Conservation (phyloP, 1,140 invertebrate genomes). For the Arion vulgaris region DNA sequence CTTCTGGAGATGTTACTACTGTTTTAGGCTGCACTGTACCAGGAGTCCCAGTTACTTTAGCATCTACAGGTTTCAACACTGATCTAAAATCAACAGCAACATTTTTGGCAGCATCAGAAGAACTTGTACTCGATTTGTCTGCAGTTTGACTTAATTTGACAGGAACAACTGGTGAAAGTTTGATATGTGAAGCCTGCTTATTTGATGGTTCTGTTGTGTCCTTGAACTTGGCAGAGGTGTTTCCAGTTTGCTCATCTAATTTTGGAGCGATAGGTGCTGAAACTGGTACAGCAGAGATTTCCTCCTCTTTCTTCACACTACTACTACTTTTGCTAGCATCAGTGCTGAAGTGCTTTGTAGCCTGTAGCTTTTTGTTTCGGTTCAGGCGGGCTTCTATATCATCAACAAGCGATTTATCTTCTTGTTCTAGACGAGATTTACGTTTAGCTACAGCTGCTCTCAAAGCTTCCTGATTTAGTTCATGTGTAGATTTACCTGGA, state of each 20-base stretch:
- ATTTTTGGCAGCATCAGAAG: not conserved
- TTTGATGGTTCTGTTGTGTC: conserved; percentile 4
- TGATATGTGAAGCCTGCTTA: not conserved
- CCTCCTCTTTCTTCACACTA: conserved; percentile 34
- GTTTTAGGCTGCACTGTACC: not conserved
- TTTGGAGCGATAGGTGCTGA: conserved; percentile 16
- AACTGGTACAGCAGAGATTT: not conserved
- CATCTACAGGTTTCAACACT: conserved; percentile 17
- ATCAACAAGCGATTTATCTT: conserved; percentile 56
- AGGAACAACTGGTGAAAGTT: not conserved
- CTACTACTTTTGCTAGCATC: conserved; percentile 43
- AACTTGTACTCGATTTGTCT: not conserved
- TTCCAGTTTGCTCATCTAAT: conserved; percentile 3
- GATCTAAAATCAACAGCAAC: not conserved
- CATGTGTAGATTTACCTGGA: conserved; percentile 39
- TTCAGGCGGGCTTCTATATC: conserved; percentile 63
- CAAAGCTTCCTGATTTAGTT: conserved; percentile 61
- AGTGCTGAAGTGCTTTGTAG: conserved; percentile 58
- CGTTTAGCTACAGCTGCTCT: conserved; percentile 63
- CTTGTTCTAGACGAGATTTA: conserved; percentile 51
- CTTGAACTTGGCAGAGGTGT: not conserved
- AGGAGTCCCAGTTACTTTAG: conserved; percentile 3
- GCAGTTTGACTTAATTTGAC: not conserved
- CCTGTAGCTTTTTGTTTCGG: conserved; percentile 67
- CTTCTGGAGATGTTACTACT: not conserved